These are phyloP conservation scores for Zosterops lateralis DNA, from an alignment of 2,113 vertebrate genomes.

Conservation along the genomic window DNA sequence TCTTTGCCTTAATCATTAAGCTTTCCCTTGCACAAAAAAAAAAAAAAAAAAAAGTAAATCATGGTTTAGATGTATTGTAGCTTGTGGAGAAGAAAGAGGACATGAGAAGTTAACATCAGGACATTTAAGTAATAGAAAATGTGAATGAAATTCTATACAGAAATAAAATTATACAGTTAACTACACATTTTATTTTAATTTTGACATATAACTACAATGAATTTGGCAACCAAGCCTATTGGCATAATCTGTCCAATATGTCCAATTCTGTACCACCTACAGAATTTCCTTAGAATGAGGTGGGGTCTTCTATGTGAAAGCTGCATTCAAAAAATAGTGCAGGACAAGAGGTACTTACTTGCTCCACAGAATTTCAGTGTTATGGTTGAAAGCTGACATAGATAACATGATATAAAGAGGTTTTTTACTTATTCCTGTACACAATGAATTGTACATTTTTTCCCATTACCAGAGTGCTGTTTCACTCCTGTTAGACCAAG, in stretches of 20 bases:
- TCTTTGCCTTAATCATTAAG: neutral
- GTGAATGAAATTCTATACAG: neutral
- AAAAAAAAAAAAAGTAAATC: neutral
- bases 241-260: neutral
- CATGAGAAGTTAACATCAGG: neutral
- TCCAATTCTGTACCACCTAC: neutral
- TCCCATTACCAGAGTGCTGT: neutral
- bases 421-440: neutral
- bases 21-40: neutral
- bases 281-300: neutral
- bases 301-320: neutral
- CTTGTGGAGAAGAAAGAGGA: neutral
- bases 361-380: neutral
- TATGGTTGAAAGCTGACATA: neutral
- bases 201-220: neutral
- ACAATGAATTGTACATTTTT: neutral
- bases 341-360: neutral
- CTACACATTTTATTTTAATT: neutral
- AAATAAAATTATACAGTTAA: neutral
- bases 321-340: neutral
- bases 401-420: accelerated
- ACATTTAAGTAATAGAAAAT: neutral
- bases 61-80: neutral
- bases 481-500: neutral
- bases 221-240: neutral